Percentiles rank a stretch among this genome's conserved stretches.
phyloP scores from a whole-genome alignment of 2,888 invertebrate genomes.

The Neoaliturus tenellus region DNA sequence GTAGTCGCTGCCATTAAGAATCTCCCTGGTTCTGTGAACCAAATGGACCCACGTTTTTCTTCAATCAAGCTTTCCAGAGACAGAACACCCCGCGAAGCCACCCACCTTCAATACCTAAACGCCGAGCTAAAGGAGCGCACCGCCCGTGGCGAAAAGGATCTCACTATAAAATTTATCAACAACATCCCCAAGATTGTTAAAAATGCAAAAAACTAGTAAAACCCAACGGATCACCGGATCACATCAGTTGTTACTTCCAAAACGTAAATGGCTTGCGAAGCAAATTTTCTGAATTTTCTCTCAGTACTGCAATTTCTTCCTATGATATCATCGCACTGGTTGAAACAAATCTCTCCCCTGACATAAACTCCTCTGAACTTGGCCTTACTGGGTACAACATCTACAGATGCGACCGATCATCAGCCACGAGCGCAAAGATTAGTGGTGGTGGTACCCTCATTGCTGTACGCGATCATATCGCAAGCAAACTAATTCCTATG shows the following conservation, averaged over 20 bases:
- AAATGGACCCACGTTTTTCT: background rate
- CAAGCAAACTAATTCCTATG: background rate
- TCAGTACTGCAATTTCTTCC: background rate
- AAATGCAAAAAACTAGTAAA: background rate
- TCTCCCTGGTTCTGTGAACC: background rate
- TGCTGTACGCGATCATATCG: background rate
- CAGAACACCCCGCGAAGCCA: background rate
- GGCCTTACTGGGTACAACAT: background rate
- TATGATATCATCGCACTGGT: conserved; percentile 4
- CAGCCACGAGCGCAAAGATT: background rate
- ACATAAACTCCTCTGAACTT: conserved; percentile 5
- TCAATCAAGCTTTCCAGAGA: background rate
- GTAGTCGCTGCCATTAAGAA: background rate
- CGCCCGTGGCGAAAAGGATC: conserved; percentile 4
- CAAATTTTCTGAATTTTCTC: conserved; percentile 4
- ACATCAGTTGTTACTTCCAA: conserved; percentile 17
- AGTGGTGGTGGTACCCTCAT: background rate
- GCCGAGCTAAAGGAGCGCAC: background rate
- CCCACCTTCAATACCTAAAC: background rate
- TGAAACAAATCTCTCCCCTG: background rate
- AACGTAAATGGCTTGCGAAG: conserved; percentile 18
- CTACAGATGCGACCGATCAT: background rate
- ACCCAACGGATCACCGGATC: background rate
- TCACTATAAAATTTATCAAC: background rate
- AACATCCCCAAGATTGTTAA: background rate